Conservation (phyloP, 2,797 vertebrate species). For the Diplodus puntazzo region DNA sequence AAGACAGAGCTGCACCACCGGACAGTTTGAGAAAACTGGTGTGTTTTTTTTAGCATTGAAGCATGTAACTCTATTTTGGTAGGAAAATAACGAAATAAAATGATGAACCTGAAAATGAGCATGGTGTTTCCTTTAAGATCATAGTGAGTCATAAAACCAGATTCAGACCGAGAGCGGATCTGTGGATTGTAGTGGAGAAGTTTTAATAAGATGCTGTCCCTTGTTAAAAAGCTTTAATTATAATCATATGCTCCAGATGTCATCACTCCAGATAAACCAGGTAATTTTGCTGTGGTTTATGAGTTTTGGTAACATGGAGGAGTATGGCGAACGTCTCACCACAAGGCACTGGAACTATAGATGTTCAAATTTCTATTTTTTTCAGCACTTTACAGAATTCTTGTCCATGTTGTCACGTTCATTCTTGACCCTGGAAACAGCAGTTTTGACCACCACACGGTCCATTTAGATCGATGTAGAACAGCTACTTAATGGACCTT, state of each 20-base stretch:
- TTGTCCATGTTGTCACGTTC: background rate
- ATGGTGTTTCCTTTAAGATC: too few species aligned
- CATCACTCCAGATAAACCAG: background rate
- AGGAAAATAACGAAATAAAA: too few species aligned
- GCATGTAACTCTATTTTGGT: too few species aligned
- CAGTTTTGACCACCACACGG: background rate
- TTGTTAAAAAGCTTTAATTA: constrained; percentile 26
- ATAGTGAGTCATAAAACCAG: background rate
- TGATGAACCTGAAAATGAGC: too few species aligned
- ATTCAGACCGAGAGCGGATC: background rate
- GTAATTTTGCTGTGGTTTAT: background rate
- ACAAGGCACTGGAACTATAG: background rate
- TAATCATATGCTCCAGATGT: constrained; percentile 6
- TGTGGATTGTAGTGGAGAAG: background rate
- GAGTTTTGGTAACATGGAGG: background rate
- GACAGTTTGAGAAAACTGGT: too few species aligned
- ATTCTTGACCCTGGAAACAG: background rate
- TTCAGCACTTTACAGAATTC: background rate
- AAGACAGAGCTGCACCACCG: too few species aligned
- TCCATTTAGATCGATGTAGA: too few species aligned
- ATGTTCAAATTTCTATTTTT: background rate
- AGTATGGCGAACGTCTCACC: background rate
- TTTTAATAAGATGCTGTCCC: constrained; percentile 19
- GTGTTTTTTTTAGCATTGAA: too few species aligned
- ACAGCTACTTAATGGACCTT: background rate